phyloP scores from a whole-genome alignment of 2,888 invertebrate genomes.

The Altica lythri region DNA sequence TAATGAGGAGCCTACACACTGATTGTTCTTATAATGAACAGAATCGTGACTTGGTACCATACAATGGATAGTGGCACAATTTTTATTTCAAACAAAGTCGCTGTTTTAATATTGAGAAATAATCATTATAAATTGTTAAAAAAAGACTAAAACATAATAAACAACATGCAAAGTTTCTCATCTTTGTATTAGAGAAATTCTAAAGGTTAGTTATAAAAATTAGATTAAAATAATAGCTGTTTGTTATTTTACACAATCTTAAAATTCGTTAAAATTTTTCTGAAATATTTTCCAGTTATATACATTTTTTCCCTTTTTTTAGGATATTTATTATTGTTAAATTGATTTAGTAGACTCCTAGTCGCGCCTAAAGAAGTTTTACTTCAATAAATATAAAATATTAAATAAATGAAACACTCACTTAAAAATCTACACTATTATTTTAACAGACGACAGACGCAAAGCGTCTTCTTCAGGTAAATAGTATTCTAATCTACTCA shows the following conservation, averaged over 20 bases:
- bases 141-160: constrained; percentile 19
- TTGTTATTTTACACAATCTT: constrained; percentile 4
- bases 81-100: constrained; percentile 12
- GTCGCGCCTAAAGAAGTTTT: no score
- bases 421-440: no score
- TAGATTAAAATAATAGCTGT: constrained; percentile 3
- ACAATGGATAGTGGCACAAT: constrained; percentile 21
- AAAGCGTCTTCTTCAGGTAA: no score
- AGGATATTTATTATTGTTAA: no score
- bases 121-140: constrained; percentile 20
- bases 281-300: no score
- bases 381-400: no score
- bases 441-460: no score
- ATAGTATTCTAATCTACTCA: no score
- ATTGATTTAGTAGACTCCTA: no score
- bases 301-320: no score
- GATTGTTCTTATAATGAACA: constrained; percentile 18
- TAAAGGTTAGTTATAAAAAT: constrained; percentile 5
- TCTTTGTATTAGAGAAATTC: constrained; percentile 9
- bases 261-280: no score
- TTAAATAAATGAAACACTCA: no score
- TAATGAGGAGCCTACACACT: constrained; percentile 20
- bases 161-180: constrained; percentile 5
- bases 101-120: constrained; percentile 21
- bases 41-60: constrained; percentile 18